Evolutionary conservation across 2,888 invertebrate species (phyloP).

Genomic region (Tenthredo livida): DNA sequence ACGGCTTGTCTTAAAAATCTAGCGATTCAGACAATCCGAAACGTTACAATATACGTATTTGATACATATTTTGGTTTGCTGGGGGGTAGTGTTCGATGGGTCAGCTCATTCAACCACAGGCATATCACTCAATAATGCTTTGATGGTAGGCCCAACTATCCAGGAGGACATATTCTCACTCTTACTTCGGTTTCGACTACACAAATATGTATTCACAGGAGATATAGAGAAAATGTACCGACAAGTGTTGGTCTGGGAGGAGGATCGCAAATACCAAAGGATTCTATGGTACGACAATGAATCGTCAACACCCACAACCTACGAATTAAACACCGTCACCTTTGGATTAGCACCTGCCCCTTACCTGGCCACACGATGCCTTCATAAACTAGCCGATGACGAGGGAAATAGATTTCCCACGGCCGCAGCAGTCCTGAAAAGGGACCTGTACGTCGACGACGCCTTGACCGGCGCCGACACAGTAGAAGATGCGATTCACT

Average conservation of each 20-base stretch:
- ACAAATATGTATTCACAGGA: slow-evolving; percentile 44
- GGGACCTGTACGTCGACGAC: slow-evolving; percentile 65
- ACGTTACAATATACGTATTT: no score
- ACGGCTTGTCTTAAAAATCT: no score
- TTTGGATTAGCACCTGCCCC: slow-evolving; percentile 61
- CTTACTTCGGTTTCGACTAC: slow-evolving; percentile 59
- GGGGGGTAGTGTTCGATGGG: slow-evolving; percentile 31
- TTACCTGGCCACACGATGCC: slow-evolving; percentile 60
- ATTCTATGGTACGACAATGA: slow-evolving; percentile 55
- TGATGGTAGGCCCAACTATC: slow-evolving; percentile 20
- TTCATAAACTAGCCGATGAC: slow-evolving; percentile 62
- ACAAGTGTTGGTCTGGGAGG: slow-evolving; percentile 55
- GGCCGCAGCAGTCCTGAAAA: slow-evolving; percentile 26
- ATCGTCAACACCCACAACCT: slow-evolving; percentile 58
- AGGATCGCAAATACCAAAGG: slow-evolving; percentile 48
- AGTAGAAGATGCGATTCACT: slow-evolving; percentile 47
- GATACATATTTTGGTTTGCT: no score
- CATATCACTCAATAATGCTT: slow-evolving; percentile 4
- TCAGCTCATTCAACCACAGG: slow-evolving; percentile 12
- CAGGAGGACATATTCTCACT: slow-evolving; percentile 60
- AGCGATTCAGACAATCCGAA: no score
- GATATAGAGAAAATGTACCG: slow-evolving; percentile 10
- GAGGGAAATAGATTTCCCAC: slow-evolving; percentile 33
- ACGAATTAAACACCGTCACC: slow-evolving; percentile 56
- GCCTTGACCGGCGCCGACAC: slow-evolving; percentile 59